A percentile compares a stretch with the other conserved stretches of the same genome.
Conservation (phyloP, 1,140 invertebrate species). For the Nautilus pompilius region DNA sequence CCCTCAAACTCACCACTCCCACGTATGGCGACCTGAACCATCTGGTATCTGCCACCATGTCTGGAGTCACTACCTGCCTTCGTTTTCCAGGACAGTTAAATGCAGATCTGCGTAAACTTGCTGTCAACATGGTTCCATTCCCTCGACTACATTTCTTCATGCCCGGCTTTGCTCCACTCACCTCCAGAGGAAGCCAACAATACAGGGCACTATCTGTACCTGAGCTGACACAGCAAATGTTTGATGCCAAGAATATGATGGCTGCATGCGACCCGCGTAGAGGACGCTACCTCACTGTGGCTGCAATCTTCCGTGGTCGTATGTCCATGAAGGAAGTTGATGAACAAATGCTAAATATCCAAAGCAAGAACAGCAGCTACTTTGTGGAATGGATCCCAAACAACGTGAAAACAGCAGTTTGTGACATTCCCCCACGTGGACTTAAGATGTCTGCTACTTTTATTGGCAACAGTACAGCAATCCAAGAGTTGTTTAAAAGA, state of each 20-base stretch:
- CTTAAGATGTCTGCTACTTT: slow-evolving; percentile 59
- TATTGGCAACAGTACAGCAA: slow-evolving; percentile 77
- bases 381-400: slow-evolving; percentile 95
- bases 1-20: slow-evolving; percentile 72
- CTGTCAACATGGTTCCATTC: slow-evolving; percentile 74
- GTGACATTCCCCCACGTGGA: slow-evolving; percentile 60
- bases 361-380: slow-evolving; percentile 65
- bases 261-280: slow-evolving; percentile 71
- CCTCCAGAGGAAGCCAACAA: slow-evolving; percentile 60
- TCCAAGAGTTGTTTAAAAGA: slow-evolving; percentile 83
- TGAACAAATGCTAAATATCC: slow-evolving; percentile 54
- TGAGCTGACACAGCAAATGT: slow-evolving; percentile 67
- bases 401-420: slow-evolving; percentile 65
- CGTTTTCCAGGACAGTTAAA: slow-evolving; percentile 82
- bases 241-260: slow-evolving; percentile 76
- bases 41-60: slow-evolving; percentile 65
- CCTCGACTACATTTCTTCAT: slow-evolving; percentile 79
- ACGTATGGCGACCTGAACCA: slow-evolving; percentile 68
- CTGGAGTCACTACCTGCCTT: slow-evolving; percentile 78
- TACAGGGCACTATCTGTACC: slow-evolving; percentile 61
- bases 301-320: slow-evolving; percentile 85
- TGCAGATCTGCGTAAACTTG: slow-evolving; percentile 79
- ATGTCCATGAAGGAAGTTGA: slow-evolving; percentile 96
- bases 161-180: slow-evolving; percentile 73
- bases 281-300: slow-evolving; percentile 74